These are phyloP conservation scores for Spilogale gracilis DNA, from an alignment of 2,113 vertebrate species.

Conservation along the genomic window DNA sequence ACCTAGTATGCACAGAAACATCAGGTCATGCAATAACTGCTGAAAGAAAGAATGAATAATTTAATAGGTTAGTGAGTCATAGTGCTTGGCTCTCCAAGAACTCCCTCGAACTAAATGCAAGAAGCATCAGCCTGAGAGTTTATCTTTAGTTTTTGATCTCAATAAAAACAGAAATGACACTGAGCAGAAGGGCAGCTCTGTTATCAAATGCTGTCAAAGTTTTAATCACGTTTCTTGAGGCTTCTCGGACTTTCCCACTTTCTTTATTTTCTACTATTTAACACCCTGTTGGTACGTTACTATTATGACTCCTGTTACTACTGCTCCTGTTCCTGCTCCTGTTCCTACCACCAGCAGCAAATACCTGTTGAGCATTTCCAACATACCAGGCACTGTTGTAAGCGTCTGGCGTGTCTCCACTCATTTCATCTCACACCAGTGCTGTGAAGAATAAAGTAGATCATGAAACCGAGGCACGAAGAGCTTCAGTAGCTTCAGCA, in stretches of 20 bases:
- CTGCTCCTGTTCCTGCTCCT: neutral
- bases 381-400: neutral
- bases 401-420: neutral
- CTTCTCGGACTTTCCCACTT: neutral
- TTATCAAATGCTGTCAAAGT: neutral
- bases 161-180: neutral
- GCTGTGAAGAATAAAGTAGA: neutral
- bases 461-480: neutral
- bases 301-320: neutral
- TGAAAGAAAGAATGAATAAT: neutral
- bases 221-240: neutral
- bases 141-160: neutral
- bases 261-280: neutral
- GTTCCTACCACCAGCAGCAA: neutral
- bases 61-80: neutral
- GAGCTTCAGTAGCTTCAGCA: neutral
- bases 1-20: neutral
- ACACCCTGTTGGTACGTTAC: fast-evolving
- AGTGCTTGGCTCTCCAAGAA: neutral
- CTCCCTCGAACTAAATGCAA: neutral
- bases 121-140: neutral
- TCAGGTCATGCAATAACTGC: neutral
- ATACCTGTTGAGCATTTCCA: neutral
- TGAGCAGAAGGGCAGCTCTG: neutral
- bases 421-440: constrained; percentile 10